These are phyloP conservation scores for Blastomussa wellsi DNA, from an alignment of 92 coral and sea anemone genomes.

Conservation along the genomic window DNA sequence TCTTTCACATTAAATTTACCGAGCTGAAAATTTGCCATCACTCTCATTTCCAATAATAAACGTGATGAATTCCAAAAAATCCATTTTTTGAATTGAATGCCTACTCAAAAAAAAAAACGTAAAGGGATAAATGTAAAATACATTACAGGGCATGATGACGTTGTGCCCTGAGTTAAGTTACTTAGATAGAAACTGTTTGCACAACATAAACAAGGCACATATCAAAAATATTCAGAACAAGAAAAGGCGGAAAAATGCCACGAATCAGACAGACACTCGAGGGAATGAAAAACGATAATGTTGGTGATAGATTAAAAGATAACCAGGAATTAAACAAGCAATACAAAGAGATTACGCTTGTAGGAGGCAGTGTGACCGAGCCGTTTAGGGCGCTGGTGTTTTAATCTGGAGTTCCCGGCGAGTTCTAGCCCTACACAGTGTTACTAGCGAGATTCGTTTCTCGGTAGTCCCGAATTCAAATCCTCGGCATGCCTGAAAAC, in stretches of 20 bases:
- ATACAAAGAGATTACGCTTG: neutral
- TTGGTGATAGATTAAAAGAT: neutral
- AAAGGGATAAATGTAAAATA: neutral
- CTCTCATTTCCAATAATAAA: too few species aligned
- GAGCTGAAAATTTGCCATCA: too few species aligned
- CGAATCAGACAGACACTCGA: neutral
- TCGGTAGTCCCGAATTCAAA: too few species aligned
- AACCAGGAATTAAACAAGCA: neutral
- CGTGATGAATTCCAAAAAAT: neutral
- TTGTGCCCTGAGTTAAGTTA: neutral
- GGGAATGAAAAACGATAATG: neutral
- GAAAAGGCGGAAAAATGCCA: neutral
- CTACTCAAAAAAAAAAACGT: neutral
- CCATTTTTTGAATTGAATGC: neutral
- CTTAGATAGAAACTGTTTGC: neutral
- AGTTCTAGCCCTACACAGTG: too few species aligned
- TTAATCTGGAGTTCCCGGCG: too few species aligned
- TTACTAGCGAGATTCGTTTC: too few species aligned
- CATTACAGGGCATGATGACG: neutral
- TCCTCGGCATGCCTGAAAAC: too few species aligned
- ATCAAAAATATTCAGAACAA: neutral
- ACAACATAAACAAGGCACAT: neutral
- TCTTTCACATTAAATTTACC: too few species aligned
- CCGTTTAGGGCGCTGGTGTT: too few species aligned
- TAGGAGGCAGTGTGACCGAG: too few species aligned